phyloP scores from a whole-genome alignment of 2,797 vertebrate species.

The Enteromius thamalakanensis region DNA sequence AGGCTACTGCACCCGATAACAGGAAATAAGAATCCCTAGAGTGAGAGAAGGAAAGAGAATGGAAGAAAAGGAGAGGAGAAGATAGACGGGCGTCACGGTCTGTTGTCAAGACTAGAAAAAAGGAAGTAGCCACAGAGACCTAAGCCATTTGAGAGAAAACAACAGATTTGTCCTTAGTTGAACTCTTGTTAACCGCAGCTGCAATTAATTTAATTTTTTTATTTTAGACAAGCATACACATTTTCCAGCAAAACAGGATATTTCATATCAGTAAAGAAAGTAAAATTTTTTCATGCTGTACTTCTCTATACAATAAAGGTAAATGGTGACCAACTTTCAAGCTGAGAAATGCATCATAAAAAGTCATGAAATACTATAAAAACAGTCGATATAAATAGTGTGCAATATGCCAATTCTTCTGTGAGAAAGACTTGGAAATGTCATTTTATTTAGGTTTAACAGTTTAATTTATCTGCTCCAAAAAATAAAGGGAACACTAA shows the following conservation, averaged over 20 bases:
- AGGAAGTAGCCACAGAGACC: background rate
- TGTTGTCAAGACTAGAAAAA: background rate
- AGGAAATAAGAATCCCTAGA: conserved; percentile 37
- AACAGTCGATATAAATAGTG: background rate
- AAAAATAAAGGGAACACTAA: too few relatives aligned
- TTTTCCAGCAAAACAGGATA: background rate
- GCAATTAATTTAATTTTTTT: background rate
- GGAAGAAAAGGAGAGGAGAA: background rate
- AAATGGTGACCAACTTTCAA: background rate
- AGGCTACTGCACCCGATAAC: conserved; percentile 61
- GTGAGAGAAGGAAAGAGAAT: conserved; percentile 52
- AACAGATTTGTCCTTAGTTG: background rate
- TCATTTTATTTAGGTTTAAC: background rate
- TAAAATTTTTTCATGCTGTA: background rate
- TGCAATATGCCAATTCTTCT: background rate
- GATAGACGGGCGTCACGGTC: background rate
- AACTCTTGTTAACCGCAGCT: background rate
- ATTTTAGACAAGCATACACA: background rate
- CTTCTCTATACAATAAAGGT: background rate
- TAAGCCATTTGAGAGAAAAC: background rate
- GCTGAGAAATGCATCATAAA: background rate
- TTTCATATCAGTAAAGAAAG: background rate
- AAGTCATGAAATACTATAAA: background rate
- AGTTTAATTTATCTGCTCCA: too few relatives aligned
- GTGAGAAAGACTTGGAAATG: background rate